Evolutionary conservation across 2,888 invertebrate genomes (phyloP).

Genomic region (Strigamia crassipes): DNA sequence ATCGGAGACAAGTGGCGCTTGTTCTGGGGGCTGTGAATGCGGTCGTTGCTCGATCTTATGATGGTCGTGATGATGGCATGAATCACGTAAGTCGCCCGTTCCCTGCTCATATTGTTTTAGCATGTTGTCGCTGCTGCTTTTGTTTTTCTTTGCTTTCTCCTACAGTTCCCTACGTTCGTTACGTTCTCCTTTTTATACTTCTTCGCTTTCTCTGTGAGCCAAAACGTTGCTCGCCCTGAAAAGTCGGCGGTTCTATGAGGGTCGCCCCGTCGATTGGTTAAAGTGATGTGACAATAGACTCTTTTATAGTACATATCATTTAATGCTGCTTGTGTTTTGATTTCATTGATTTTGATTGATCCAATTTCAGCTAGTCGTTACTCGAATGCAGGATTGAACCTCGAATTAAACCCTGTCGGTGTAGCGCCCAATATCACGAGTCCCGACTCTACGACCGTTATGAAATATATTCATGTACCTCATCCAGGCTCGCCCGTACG

Average conservation of each 20-base stretch:
- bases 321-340: not conserved
- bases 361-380: constrained; percentile 4
- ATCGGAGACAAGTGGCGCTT: not conserved
- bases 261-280: constrained; percentile 4
- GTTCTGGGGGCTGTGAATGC: constrained; percentile 10
- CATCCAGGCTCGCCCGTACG: constrained; percentile 59
- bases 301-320: not conserved
- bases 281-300: not conserved
- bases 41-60: constrained; percentile 10
- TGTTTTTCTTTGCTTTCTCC: not conserved
- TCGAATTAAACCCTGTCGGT: not conserved
- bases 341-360: not conserved
- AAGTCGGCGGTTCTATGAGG: not conserved
- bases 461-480: constrained; percentile 60
- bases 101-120: not conserved
- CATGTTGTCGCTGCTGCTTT: not conserved
- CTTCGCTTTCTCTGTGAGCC: constrained; percentile 10
- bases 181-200: constrained; percentile 1
- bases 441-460: constrained; percentile 55
- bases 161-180: constrained; percentile 8
- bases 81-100: not conserved
- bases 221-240: not conserved
- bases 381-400: constrained; percentile 2
- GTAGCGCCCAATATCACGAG: constrained; percentile 47
- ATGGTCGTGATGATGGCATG: constrained; percentile 2